Evolutionary conservation across 2,888 invertebrate species (phyloP).

Genomic region (Melinaea menophilus): DNA sequence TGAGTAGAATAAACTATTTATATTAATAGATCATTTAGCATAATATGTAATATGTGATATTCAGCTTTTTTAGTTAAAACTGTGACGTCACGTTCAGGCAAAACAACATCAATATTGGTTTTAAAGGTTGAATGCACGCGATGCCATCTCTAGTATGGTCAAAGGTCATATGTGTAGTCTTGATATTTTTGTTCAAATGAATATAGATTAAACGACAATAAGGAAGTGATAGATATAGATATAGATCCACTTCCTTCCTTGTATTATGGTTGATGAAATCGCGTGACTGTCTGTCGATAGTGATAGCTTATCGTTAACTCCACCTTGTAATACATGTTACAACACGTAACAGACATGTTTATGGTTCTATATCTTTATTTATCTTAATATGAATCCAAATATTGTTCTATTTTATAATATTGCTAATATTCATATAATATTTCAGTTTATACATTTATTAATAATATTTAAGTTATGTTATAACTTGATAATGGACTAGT

Average conservation of each 20-base stretch:
- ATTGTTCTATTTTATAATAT: neutral
- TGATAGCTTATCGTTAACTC: conserved; percentile 48
- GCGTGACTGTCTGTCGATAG: conserved; percentile 49
- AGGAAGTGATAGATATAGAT: neutral
- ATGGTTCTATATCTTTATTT: conserved; percentile 26
- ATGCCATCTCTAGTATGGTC: neutral
- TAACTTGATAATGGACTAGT: no score
- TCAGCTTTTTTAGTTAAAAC: no score
- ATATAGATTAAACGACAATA: conserved; percentile 1
- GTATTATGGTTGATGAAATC: conserved; percentile 17
- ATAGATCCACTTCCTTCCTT: neutral
- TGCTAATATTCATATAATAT: no score
- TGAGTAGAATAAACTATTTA: no score
- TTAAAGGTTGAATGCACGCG: no score
- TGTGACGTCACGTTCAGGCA: no score
- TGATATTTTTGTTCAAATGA: neutral
- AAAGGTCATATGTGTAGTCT: neutral
- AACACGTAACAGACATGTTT: conserved; percentile 42
- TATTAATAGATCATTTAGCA: no score
- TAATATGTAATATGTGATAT: no score
- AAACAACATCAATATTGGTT: no score
- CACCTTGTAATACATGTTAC: conserved; percentile 47
- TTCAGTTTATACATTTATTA: no score
- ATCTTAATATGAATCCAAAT: conserved; percentile 11
- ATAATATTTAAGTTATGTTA: no score